Conservation (phyloP, 2,888 invertebrate genomes). For the Danaus chrysippus region DNA sequence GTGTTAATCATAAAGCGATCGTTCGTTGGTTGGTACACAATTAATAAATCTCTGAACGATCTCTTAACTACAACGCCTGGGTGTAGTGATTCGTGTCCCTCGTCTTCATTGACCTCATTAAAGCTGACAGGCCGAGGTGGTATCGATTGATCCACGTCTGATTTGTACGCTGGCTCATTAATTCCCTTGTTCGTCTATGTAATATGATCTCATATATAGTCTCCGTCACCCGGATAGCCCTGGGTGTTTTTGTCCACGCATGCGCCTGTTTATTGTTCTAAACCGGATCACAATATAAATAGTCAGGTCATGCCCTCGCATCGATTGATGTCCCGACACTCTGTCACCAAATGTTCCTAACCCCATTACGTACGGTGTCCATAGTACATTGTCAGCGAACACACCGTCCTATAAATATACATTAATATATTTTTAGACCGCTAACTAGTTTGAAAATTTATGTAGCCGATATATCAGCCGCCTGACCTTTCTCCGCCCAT, state of each 20-base stretch:
- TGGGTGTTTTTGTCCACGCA: conserved; percentile 38
- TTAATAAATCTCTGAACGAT: conserved; percentile 31
- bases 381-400: not conserved
- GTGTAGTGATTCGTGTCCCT: conserved; percentile 39
- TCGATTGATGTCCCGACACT: conserved; percentile 41
- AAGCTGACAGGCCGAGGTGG: conserved; percentile 39
- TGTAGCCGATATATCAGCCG: conserved; percentile 40
- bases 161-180: conserved; percentile 6
- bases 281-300: conserved; percentile 59
- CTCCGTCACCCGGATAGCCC: no score
- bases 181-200: conserved; percentile 6
- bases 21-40: conserved; percentile 16
- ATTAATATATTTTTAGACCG: not conserved
- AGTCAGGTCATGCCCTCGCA: conserved; percentile 60
- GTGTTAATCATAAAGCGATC: conserved; percentile 1
- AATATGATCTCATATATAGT: not conserved
- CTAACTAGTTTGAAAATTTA: conserved; percentile 34
- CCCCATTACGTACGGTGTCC: not conserved
- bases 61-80: conserved; percentile 53
- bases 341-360: not conserved
- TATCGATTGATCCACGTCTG: conserved; percentile 25
- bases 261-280: conserved; percentile 53
- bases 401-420: not conserved
- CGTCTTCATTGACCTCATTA: conserved; percentile 51
- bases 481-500: conserved; percentile 46